These are phyloP conservation scores for Chiroxiphia lanceolata DNA, from an alignment of 2,797 vertebrate species.

Conservation along the genomic window DNA sequence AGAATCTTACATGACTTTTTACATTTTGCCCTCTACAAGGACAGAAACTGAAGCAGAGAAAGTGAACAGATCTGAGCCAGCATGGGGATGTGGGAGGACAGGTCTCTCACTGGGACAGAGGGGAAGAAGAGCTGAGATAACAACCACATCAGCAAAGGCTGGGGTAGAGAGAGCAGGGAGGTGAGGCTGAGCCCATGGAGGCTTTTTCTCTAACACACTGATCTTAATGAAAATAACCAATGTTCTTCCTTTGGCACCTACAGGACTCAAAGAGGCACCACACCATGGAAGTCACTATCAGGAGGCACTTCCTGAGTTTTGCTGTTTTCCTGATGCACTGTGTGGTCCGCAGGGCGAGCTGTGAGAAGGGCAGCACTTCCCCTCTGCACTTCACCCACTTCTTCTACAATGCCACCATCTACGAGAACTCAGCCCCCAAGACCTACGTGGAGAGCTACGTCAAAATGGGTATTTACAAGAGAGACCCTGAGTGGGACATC, in stretches of 20 bases:
- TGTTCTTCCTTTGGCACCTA: neutral
- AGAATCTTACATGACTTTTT: neutral
- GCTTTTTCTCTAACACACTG: neutral
- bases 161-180: neutral
- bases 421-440: constrained; percentile 92
- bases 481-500: constrained; percentile 81
- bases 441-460: constrained; percentile 86
- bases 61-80: neutral
- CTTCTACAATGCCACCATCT: constrained; percentile 90
- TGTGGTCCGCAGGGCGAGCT: constrained; percentile 65
- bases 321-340: constrained; percentile 66
- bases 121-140: neutral
- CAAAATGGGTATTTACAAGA: constrained; percentile 89
- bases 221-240: neutral
- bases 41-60: neutral
- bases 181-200: neutral
- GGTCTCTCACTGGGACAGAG: neutral
- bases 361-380: constrained; percentile 71
- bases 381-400: constrained; percentile 87
- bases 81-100: neutral
- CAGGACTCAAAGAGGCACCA: constrained; percentile 42
- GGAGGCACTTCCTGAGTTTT: constrained; percentile 54
- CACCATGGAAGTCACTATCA: constrained; percentile 71
- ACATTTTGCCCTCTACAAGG: neutral
- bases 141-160: neutral